Conservation (phyloP, 2,113 vertebrate genomes). For the Bombycilla garrulus region DNA sequence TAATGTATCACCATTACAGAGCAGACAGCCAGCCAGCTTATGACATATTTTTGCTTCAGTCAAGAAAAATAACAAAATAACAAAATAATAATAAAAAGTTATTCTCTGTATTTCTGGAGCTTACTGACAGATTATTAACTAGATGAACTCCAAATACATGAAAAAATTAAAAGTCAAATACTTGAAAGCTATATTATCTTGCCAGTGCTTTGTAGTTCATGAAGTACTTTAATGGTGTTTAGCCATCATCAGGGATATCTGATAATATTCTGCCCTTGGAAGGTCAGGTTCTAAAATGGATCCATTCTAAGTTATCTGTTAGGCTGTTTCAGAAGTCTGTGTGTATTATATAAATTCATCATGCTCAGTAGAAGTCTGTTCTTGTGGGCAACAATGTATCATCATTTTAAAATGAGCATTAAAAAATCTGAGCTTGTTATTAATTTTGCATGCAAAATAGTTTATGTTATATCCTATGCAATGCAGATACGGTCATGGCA, state of each 20-base stretch:
- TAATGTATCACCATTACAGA: conserved; percentile 4
- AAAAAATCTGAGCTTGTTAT: not conserved
- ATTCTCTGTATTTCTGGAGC: not conserved
- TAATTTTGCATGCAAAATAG: not conserved
- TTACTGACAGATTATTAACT: not conserved
- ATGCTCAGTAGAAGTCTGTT: not conserved
- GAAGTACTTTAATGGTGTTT: not conserved
- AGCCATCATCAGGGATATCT: not conserved
- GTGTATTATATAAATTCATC: not conserved
- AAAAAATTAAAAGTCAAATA: not conserved
- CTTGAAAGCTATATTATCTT: not conserved
- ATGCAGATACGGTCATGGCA: not conserved
- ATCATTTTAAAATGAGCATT: not conserved
- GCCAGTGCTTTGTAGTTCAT: not conserved
- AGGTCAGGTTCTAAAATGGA: not conserved
- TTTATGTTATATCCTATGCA: not conserved
- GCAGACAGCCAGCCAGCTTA: conserved; percentile 9
- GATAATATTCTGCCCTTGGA: not conserved
- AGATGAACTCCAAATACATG: not conserved
- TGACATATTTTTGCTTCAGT: not conserved
- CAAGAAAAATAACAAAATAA: not conserved
- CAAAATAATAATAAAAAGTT: not conserved
- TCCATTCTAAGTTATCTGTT: not conserved
- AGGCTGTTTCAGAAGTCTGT: not conserved
- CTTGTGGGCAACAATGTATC: not conserved